These are phyloP conservation scores for Platycheirus albimanus DNA, from an alignment of 2,888 invertebrate genomes.

Conservation along the genomic window DNA sequence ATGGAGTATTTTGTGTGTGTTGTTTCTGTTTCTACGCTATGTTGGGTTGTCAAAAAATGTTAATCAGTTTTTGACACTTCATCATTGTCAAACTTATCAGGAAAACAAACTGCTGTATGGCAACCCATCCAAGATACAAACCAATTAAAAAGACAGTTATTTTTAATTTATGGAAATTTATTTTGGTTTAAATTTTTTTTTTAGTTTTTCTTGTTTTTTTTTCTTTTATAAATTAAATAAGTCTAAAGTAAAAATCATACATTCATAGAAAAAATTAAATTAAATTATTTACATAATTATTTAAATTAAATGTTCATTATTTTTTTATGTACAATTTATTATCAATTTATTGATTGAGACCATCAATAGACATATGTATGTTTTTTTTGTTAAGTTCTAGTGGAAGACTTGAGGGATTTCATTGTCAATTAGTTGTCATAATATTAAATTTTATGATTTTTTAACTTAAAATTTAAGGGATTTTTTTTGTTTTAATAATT, in stretches of 20 bases:
- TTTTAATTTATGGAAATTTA: constrained; percentile 39
- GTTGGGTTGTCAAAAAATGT: constrained; percentile 14
- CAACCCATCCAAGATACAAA: neutral
- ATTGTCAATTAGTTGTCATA: constrained; percentile 54
- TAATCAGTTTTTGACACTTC: constrained; percentile 21
- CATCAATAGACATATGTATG: constrained; percentile 53
- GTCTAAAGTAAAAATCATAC: constrained; percentile 60
- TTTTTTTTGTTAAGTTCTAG: constrained; percentile 38
- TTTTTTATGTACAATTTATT: constrained; percentile 52
- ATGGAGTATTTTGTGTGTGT: neutral
- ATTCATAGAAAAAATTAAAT: constrained; percentile 65
- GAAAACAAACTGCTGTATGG: neutral
- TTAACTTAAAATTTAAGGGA: constrained; percentile 39
- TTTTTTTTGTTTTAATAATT: constrained; percentile 22
- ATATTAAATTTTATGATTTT: constrained; percentile 17
- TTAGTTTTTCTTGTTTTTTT: constrained; percentile 19
- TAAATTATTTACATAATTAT: constrained; percentile 17
- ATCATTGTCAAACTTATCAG: constrained; percentile 14
- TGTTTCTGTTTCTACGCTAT: constrained; percentile 18
- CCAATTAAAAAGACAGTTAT: constrained; percentile 13
- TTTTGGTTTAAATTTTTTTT: constrained; percentile 14
- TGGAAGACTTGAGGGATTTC: constrained; percentile 70
- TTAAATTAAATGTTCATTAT: constrained; percentile 12
- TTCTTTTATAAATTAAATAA: constrained; percentile 58
- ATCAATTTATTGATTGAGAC: constrained; percentile 60